Base-by-base conservation (phyloP, 2,888 invertebrate species). In the Temnothorax ravouxi region DNA sequence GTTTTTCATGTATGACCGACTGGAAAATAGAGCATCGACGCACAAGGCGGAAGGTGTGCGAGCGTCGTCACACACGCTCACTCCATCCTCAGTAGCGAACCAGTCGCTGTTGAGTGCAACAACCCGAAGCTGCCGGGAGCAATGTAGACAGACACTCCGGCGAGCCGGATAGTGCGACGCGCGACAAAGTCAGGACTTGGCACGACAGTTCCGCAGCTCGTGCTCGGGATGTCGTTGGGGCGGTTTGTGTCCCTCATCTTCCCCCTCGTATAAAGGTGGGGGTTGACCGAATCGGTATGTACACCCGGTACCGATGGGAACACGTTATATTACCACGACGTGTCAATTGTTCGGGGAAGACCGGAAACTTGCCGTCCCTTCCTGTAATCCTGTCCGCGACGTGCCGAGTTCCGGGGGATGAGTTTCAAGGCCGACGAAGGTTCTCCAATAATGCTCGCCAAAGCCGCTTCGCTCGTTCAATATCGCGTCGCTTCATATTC, bases 311-410 rank as follows among this genome's bases (percentile, higher is more conserved):
- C 80, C 50, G 54, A 67, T 41, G 71, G 83, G 85, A 86, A 81
- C 87, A 86, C 86, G 91, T n/a, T n/a, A n/a, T 91, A 89, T 89
- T 89, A 90, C 89, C 85, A 82, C 87, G 87, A 81, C 87, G 91
- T 91, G 90, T 90, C 88, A 90, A 93, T 92, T 93, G 93, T 92
- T 91, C 84, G 59, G 87, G 83, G 88, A 92, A 93, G 87, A 91
- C 87, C 88, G 83, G 88, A 88, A 88, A 91, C 91, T 92, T 89
- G 86, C 83, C 83, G 84, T 83, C 82, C 84, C 84, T 82, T 84
- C 69, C 86, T 34, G 88, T 88, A 86, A 88, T 89, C 91, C 90
- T 82, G 88, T 47, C 50, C 76, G 44, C 75, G 61, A 89, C 84
- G 81, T 82, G 84, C 81, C 72, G 64, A 74, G 77, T 83, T 83